phyloP scores from a whole-genome alignment of 2,888 invertebrate species.

The Pinctada fucata region DNA sequence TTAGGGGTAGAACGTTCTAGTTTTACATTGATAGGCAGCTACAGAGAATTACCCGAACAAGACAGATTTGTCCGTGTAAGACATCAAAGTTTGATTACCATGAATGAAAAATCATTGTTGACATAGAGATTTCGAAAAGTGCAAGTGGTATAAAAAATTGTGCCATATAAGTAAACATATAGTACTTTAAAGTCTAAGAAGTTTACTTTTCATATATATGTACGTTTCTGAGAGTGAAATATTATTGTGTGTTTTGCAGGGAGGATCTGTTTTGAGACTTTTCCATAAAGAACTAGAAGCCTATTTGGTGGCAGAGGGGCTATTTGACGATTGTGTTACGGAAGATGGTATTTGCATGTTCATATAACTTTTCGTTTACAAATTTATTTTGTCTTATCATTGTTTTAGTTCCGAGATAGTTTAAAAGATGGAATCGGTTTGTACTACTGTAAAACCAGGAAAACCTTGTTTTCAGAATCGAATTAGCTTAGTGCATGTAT shows the following conservation, averaged over 20 bases:
- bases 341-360: conserved; percentile 69
- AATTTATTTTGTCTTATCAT: too few species aligned
- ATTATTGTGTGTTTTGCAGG: conserved; percentile 56
- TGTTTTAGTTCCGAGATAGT: too few species aligned
- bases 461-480: too few species aligned
- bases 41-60: conserved; percentile 69
- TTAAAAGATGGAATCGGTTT: too few species aligned
- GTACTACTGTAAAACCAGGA: too few species aligned
- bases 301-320: conserved; percentile 76
- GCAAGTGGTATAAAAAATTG: too few species aligned
- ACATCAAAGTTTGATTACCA: neutral
- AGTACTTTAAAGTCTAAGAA: too few species aligned
- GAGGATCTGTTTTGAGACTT: conserved; percentile 74
- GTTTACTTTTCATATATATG: too few species aligned
- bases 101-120: neutral
- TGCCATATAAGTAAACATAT: too few species aligned
- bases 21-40: conserved; percentile 74
- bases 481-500: too few species aligned
- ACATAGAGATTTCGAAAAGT: too few species aligned
- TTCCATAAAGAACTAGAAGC: conserved; percentile 77
- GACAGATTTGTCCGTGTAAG: conserved; percentile 73
- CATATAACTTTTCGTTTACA: too few species aligned
- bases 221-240: neutral
- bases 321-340: conserved; percentile 74
- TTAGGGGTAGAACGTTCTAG: conserved; percentile 75